A percentile compares a stretch with the other conserved stretches of the same genome.
Evolutionary conservation across 2,888 invertebrate species (phyloP).

Genomic region (Gisinianus flammeolus): DNA sequence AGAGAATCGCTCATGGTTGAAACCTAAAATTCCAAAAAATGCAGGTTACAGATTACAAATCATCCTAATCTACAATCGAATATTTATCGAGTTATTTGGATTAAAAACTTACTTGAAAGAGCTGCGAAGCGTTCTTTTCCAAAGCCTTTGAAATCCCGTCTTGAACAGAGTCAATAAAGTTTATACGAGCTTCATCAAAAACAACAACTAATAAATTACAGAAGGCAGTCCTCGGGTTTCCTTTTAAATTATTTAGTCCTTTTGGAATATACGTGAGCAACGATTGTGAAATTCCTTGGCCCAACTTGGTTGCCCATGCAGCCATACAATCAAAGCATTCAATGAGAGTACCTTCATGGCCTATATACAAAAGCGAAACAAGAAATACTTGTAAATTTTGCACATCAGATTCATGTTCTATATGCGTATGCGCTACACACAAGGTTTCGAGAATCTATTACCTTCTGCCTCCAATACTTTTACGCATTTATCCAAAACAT

Average conservation of each 20-base stretch:
- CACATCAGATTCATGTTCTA: too few relatives aligned
- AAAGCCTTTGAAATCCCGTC: slow-evolving; percentile 23
- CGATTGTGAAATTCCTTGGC: slow-evolving; percentile 67
- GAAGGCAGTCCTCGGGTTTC: slow-evolving; percentile 40
- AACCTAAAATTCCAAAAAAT: slow-evolving; percentile 28
- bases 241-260: slow-evolving; percentile 49
- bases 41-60: background rate
- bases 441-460: too few relatives aligned
- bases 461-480: slow-evolving; percentile 82
- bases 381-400: too few relatives aligned
- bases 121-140: slow-evolving; percentile 36
- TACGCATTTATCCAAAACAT: slow-evolving; percentile 72
- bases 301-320: slow-evolving; percentile 75
- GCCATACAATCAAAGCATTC: slow-evolving; percentile 81
- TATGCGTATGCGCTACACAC: too few relatives aligned
- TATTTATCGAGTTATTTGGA: background rate
- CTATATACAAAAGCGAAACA: slow-evolving; percentile 61
- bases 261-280: slow-evolving; percentile 47
- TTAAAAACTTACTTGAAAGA: slow-evolving; percentile 28
- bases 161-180: background rate
- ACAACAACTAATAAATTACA: slow-evolving; percentile 42
- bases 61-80: background rate
- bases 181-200: slow-evolving; percentile 16
- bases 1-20: slow-evolving; percentile 42
- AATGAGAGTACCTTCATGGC: slow-evolving; percentile 88